These are phyloP conservation scores for Coleophora deauratella DNA, from an alignment of 2,888 invertebrate species.

Conservation along the genomic window DNA sequence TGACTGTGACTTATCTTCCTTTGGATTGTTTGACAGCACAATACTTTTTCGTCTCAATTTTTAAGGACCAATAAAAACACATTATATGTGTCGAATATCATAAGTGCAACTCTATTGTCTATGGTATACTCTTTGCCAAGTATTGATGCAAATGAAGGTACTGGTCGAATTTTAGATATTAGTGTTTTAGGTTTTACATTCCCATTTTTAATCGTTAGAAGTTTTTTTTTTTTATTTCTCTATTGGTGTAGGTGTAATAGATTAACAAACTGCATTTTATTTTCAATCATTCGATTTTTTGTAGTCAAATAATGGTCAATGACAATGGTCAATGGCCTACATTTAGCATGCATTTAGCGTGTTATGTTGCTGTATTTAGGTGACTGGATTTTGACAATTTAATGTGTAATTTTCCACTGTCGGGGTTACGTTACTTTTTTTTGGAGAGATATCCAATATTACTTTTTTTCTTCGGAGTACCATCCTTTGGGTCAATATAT, in stretches of 20 bases:
- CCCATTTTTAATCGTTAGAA: slow-evolving; percentile 34
- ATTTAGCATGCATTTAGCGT: too few species aligned
- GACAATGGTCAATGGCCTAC: too few species aligned
- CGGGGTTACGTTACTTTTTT: slow-evolving; percentile 1
- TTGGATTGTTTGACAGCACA: slow-evolving; percentile 21
- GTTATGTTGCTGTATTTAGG: too few species aligned
- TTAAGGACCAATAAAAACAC: slow-evolving; percentile 25
- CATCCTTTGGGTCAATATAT: slow-evolving; percentile 25
- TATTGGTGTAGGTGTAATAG: slow-evolving; percentile 18
- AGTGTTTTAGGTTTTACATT: slow-evolving; percentile 45
- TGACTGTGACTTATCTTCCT: slow-evolving; percentile 15
- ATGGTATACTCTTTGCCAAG: not conserved
- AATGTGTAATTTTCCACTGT: too few species aligned
- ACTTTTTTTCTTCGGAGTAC: slow-evolving; percentile 13
- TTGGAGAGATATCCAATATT: not conserved
- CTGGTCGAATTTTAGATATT: slow-evolving; percentile 17
- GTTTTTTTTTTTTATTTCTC: slow-evolving; percentile 23
- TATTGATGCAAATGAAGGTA: slow-evolving; percentile 23
- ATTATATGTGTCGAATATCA: slow-evolving; percentile 19
- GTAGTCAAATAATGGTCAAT: too few species aligned
- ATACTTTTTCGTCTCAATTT: slow-evolving; percentile 16
- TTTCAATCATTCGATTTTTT: slow-evolving; percentile 4
- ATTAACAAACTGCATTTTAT: slow-evolving; percentile 11
- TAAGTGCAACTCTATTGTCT: slow-evolving; percentile 15
- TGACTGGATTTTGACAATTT: too few species aligned